These are phyloP conservation scores for Clistopyga incitator DNA, from an alignment of 2,888 invertebrate genomes.

Conservation along the genomic window DNA sequence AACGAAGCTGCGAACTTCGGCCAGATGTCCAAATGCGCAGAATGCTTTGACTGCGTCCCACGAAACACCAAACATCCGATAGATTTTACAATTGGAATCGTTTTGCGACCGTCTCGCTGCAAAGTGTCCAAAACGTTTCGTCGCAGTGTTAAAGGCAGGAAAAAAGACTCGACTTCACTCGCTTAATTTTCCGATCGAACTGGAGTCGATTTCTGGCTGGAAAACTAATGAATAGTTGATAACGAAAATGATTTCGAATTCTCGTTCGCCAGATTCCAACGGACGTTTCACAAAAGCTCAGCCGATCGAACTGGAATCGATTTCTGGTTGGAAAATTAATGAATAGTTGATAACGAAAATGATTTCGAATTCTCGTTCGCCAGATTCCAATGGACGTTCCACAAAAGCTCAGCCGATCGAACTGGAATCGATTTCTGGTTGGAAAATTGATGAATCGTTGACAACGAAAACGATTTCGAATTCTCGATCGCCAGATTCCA, in stretches of 20 bases:
- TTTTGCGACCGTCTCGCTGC: too few relatives aligned
- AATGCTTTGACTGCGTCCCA: conserved; percentile 11
- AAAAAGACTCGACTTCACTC: too few relatives aligned
- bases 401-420: not conserved
- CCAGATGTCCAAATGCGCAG: conserved; percentile 1
- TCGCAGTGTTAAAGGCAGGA: too few relatives aligned
- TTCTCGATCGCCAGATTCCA: conserved; percentile 25
- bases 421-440: too few relatives aligned
- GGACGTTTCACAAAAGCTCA: not conserved
- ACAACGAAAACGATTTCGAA: conserved; percentile 54
- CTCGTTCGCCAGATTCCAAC: conserved; percentile 15
- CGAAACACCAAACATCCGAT: conserved; percentile 5
- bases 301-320: too few relatives aligned
- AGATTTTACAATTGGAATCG: not conserved
- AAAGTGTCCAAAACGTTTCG: too few relatives aligned
- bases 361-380: conserved; percentile 55
- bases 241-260: conserved; percentile 58
- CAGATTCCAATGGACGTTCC: not conserved
- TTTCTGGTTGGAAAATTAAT: too few relatives aligned
- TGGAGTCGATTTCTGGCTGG: too few relatives aligned
- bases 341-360: conserved; percentile 36
- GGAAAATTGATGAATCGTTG: too few relatives aligned
- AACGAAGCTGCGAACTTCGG: conserved; percentile 8
- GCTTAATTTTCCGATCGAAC: too few relatives aligned
- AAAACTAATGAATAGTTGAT: too few relatives aligned